Base-by-base conservation (phyloP, 2,797 vertebrate genomes). In the Pteronotus mesoamericanus region DNA sequence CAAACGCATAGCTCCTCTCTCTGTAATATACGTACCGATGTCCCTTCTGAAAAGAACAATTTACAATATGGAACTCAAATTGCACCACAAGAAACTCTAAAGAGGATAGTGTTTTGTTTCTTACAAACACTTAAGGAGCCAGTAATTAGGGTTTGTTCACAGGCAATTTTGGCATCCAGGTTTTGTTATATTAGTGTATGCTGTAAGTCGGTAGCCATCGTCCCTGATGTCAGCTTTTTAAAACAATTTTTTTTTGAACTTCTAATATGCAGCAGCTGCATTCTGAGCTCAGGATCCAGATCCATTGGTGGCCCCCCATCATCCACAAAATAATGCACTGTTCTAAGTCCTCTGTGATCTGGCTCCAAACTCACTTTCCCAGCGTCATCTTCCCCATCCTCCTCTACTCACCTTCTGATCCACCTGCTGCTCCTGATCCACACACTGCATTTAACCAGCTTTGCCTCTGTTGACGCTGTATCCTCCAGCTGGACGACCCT, bases 381-480 rank as follows among this genome's bases (percentile, higher is more conserved):
- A 44, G 1, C 7, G 18, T 18, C 6, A 0, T 11, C 46, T 34
- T 29, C 21, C 0, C 10, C 4, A 22, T 51, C 55, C 55, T n/a
- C 44, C 3, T 5, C 4, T 5, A 1, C 4, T 46, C 34, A 6
- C n/a, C 59, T 22, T 59, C 14, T 0, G 34, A 9, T 53, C 29
- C 16, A 5, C 61, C 29, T 19, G 7, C 19, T 24, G 4, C 32
- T 61, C 55, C 44, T 22, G 8, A 48, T 0, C 44, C 16, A 22
- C 55, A 22, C 0, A 0, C 6, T 4, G 5, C 9, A 0, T 7
- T 26, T 44, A 22, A 34, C 18, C 42, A 39, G 7, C 57, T 39
- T 86, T 55, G 68, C 42, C n/a, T 51, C 18, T 2, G 34, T 46
- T 34, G 44, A 32, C 22, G 8, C 37, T 4, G 1, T 1, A 2